phyloP scores from a whole-genome alignment of 2,113 vertebrate species.

The Ovis canadensis region DNA sequence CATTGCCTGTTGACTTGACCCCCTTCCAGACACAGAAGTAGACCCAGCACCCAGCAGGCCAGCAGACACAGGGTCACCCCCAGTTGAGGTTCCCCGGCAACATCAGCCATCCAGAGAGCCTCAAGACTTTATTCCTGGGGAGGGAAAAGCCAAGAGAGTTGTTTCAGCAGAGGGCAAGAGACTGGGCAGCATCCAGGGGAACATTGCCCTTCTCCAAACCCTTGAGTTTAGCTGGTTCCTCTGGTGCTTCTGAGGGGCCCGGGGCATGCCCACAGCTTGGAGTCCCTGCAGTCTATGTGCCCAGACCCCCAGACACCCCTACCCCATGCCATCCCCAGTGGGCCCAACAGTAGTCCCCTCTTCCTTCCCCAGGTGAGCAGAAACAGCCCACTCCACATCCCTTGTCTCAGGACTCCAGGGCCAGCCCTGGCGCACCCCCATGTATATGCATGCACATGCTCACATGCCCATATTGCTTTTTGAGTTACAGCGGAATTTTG shows the following conservation, averaged over 20 bases:
- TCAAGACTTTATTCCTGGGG: slow-evolving; percentile 37
- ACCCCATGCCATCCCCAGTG: not conserved
- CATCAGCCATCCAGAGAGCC: slow-evolving; percentile 19
- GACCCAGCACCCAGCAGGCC: slow-evolving; percentile 83
- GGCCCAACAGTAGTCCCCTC: not conserved
- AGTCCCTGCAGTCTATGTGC: rapidly evolving
- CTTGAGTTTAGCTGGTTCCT: too few species aligned
- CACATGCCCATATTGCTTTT: too few species aligned
- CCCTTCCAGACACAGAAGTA: slow-evolving; percentile 98
- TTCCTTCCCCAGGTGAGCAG: not conserved
- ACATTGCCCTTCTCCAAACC: not conserved
- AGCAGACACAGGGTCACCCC: slow-evolving; percentile 92
- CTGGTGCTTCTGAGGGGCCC: too few species aligned
- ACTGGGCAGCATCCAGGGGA: too few species aligned
- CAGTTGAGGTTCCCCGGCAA: slow-evolving; percentile 87
- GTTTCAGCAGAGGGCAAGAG: too few species aligned
- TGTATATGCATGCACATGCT: not conserved
- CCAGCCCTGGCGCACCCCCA: rapidly evolving
- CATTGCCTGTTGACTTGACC: slow-evolving; percentile 94
- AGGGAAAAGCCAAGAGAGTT: not conserved
- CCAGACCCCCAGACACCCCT: not conserved
- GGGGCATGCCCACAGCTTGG: not conserved
- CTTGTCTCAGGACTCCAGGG: not conserved
- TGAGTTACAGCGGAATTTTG: too few species aligned
- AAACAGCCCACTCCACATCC: not conserved